A percentile compares a stretch with the other conserved stretches of the same genome.
Conservation (phyloP, 2,888 invertebrate genomes). For the Archips xylosteana region DNA sequence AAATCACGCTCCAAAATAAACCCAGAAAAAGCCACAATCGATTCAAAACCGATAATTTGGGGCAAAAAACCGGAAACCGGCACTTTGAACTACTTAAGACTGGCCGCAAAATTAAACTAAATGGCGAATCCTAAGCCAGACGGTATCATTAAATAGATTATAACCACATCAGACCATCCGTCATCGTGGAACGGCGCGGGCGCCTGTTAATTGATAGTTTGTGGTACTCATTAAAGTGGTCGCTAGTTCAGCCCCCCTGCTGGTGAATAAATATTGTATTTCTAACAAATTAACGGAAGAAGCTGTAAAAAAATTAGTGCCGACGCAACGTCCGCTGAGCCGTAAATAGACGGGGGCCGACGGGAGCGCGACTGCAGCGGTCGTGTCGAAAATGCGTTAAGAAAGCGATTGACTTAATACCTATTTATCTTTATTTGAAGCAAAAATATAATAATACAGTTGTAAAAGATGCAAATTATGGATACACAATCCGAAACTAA, state of each 20-base stretch:
- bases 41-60: constrained; percentile 46
- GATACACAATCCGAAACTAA: too few species aligned
- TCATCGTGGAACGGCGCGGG: constrained; percentile 54
- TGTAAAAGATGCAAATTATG: too few species aligned
- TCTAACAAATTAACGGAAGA: constrained; percentile 78
- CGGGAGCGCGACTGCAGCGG: constrained; percentile 6
- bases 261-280: constrained; percentile 79
- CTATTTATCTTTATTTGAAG: too few species aligned
- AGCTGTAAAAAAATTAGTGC: constrained; percentile 59
- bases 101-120: constrained; percentile 54
- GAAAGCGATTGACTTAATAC: not conserved
- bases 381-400: not conserved
- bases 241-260: constrained; percentile 58
- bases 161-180: constrained; percentile 60
- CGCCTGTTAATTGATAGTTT: constrained; percentile 82
- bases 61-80: constrained; percentile 52
- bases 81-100: constrained; percentile 51
- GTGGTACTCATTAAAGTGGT: constrained; percentile 72
- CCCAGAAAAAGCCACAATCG: constrained; percentile 23
- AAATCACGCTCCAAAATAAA: constrained; percentile 35
- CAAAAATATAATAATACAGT: too few species aligned
- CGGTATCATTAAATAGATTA: constrained; percentile 51
- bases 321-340: constrained; percentile 48
- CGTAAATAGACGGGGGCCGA: constrained; percentile 47
- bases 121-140: constrained; percentile 48